A percentile compares a stretch with the other conserved stretches of the same genome.
Conservation (phyloP, 2,113 vertebrate genomes). For the Numenius arquata region DNA sequence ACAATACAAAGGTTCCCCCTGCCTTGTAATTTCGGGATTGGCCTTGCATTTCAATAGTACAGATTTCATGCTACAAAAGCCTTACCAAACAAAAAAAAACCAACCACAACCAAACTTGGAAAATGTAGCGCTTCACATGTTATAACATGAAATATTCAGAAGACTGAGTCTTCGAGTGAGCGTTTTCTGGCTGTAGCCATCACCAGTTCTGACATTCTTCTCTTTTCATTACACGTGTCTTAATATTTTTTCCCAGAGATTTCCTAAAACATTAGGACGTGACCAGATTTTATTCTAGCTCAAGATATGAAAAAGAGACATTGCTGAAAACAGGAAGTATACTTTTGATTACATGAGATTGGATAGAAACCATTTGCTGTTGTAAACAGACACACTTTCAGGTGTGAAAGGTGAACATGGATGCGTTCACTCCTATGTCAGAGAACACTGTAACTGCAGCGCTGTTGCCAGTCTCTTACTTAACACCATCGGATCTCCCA, state of each 20-base stretch:
- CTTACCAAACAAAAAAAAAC: background rate
- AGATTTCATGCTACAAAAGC: background rate
- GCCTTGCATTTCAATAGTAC: background rate
- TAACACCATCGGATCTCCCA: fast-evolving
- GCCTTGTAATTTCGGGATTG: background rate
- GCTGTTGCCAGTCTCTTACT: background rate
- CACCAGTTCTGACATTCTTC: background rate
- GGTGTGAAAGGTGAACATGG: fast-evolving
- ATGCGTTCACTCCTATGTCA: background rate
- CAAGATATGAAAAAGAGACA: background rate
- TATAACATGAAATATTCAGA: background rate
- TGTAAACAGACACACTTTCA: background rate
- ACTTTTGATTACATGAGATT: background rate
- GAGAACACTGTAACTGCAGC: background rate
- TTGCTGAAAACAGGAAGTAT: background rate
- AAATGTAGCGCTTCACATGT: background rate
- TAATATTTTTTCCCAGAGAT: background rate
- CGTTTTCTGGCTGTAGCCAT: background rate
- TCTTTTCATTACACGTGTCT: background rate
- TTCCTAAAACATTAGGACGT: background rate
- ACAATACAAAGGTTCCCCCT: background rate
- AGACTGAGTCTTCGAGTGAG: background rate
- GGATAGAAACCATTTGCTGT: fast-evolving
- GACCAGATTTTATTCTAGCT: background rate
- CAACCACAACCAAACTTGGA: background rate